A percentile compares a stretch with the other conserved stretches of the same genome.
These are phyloP conservation scores for Cataglyphis albicans DNA, from an alignment of 2,888 invertebrate genomes.

Conservation along the genomic window DNA sequence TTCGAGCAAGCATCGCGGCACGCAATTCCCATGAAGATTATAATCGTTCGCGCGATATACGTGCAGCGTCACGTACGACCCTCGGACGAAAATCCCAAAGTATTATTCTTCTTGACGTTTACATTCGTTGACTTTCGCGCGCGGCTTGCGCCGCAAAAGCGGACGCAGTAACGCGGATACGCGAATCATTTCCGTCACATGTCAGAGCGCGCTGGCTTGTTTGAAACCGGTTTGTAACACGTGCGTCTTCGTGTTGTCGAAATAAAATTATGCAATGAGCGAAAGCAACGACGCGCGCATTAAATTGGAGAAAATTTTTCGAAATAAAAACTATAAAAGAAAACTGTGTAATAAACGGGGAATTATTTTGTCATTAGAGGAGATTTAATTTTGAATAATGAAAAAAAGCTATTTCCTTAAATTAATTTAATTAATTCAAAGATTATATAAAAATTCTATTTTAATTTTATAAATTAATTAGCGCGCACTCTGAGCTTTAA, in stretches of 20 bases:
- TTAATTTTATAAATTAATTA: not conserved
- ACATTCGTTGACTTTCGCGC: slow-evolving; percentile 57
- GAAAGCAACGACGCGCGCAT: not conserved
- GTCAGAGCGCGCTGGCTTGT: not conserved
- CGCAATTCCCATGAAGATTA: slow-evolving; percentile 63
- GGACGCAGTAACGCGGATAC: slow-evolving; percentile 31
- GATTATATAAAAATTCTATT: not conserved
- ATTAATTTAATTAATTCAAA: not conserved
- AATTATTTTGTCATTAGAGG: not conserved
- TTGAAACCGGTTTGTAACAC: not conserved
- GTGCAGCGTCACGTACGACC: slow-evolving; percentile 69
- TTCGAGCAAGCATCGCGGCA: slow-evolving; percentile 28
- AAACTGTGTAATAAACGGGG: not conserved
- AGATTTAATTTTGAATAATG: not conserved
- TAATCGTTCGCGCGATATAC: slow-evolving; percentile 69
- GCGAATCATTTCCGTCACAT: slow-evolving; percentile 29
- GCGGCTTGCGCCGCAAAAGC: slow-evolving; percentile 18
- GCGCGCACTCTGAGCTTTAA: not conserved
- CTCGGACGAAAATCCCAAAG: slow-evolving; percentile 60
- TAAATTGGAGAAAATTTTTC: not conserved
- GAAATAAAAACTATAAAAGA: too few relatives aligned
- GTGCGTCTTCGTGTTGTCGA: slow-evolving; percentile 3
- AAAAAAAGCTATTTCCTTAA: not conserved
- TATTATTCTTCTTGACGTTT: slow-evolving; percentile 64
- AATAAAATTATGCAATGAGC: slow-evolving; percentile 3